phyloP scores from a whole-genome alignment of 2,113 vertebrate genomes.

The Chroicocephalus ridibundus region DNA sequence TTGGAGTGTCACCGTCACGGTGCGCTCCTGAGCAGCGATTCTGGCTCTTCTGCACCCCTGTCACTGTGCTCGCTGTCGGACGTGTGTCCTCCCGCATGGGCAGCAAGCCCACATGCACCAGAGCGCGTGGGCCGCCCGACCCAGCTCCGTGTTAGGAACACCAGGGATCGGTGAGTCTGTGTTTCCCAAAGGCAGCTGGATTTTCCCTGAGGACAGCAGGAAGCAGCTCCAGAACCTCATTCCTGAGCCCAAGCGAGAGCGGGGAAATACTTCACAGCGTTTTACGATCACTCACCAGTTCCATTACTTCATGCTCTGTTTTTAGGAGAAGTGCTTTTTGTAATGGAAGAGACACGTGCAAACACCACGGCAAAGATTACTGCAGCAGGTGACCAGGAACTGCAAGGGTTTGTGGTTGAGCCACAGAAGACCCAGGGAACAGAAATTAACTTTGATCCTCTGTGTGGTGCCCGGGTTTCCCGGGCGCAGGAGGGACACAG shows the following conservation, averaged over 20 bases:
- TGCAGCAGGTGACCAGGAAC: neutral
- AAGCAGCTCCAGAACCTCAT: neutral
- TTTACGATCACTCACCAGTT: neutral
- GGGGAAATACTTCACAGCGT: fast-evolving
- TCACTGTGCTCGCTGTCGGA: fast-evolving
- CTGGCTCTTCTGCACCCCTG: neutral
- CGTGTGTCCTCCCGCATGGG: fast-evolving
- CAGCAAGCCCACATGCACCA: fast-evolving
- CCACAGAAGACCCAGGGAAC: neutral
- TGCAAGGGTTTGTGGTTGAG: fast-evolving
- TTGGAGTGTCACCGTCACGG: fast-evolving
- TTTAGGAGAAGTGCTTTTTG: neutral
- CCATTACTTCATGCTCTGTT: neutral
- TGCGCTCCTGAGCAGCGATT: fast-evolving
- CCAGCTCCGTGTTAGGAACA: neutral
- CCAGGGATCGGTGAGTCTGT: fast-evolving
- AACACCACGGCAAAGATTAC: neutral
- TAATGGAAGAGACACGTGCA: neutral
- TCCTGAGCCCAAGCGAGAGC: neutral
- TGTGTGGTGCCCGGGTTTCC: neutral
- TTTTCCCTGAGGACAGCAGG: neutral
- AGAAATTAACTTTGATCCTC: neutral
- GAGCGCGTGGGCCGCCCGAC: neutral
- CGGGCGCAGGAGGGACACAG: neutral
- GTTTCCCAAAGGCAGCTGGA: neutral